Evolutionary conservation across 2,113 vertebrate genomes (phyloP), one percentile per base, ranked within the genome.

Genomic region (Seriola dumerili): DNA sequence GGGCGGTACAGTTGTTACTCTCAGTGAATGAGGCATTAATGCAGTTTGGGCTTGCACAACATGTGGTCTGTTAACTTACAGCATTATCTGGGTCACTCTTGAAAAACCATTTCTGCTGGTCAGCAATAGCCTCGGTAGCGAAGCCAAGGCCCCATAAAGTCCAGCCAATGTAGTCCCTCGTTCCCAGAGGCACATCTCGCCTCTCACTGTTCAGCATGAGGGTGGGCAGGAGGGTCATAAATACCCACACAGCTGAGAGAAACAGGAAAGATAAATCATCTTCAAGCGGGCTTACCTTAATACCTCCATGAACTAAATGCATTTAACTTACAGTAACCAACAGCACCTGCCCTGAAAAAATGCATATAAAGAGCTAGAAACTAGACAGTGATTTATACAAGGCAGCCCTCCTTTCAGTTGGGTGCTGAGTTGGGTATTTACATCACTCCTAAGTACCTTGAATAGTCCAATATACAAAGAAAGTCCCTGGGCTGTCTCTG

Each of bases 21-120:
- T 40, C 0, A 1, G 5, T 32, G 32, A 67, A 32, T 4, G 42
- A 68, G 17, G 79, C 36, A 73, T 77, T 32, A 71, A 76, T 57
- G 29, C 57, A 55, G 67, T 68, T 83, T n/a, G 50, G 7, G 63
- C 17, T 40, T 40, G 29, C 17, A 16, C 54, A 64, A 21, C 55
- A 5, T 2, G 8, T 65, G 46, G 55, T 52, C 57, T 36, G 34
- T 29, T 54, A 32, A 94, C 95, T 94, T 87, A 96, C 96, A 21
- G 86, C 78, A 25, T 97, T 96, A 65, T 95, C 89, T 46, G 95
- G 92, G 86, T 96, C 83, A 8, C 72, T 67, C 85, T 92, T 96
- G 89, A 96, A 96, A 67, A 91, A 63, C 95, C 91, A 96, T 79
- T 96, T 97, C 91, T 97, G 96, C 81, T 96, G 95, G 80, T 97